phyloP scores from a whole-genome alignment of 2,797 vertebrate species.

The Sandelia bainsii region DNA sequence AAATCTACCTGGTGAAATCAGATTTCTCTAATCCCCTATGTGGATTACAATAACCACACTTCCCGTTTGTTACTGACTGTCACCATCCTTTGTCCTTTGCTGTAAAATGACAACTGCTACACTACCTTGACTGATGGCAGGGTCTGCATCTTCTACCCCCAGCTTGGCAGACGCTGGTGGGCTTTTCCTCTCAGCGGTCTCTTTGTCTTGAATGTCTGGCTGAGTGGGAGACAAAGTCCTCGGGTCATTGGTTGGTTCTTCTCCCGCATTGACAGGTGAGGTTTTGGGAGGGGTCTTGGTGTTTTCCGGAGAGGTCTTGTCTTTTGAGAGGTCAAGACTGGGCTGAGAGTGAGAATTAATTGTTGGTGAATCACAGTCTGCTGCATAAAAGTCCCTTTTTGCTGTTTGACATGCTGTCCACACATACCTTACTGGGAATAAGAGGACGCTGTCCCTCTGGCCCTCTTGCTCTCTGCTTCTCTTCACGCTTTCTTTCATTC shows the following conservation, averaged over 20 bases:
- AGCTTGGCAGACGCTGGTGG: slow-evolving; percentile 36
- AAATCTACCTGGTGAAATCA: no score
- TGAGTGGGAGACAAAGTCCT: slow-evolving; percentile 56
- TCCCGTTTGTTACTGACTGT: no score
- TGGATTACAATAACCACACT: no score
- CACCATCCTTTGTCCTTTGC: no score
- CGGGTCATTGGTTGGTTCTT: slow-evolving; percentile 56
- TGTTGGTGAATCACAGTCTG: neutral
- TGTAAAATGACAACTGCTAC: neutral
- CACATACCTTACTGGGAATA: slow-evolving; percentile 71
- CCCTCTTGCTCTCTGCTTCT: slow-evolving; percentile 67
- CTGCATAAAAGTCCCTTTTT: neutral
- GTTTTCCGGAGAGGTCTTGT: slow-evolving; percentile 61
- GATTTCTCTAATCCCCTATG: no score
- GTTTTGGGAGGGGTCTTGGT: slow-evolving; percentile 50
- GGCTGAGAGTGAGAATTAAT: slow-evolving; percentile 63
- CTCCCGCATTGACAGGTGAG: slow-evolving; percentile 56
- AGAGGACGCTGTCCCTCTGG: slow-evolving; percentile 75
- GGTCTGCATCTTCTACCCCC: slow-evolving; percentile 49
- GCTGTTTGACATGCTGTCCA: neutral
- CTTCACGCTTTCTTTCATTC: slow-evolving; percentile 59
- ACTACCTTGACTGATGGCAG: slow-evolving; percentile 71
- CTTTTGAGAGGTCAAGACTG: slow-evolving; percentile 63
- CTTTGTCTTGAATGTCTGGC: slow-evolving; percentile 56
- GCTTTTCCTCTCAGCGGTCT: slow-evolving; percentile 43